Evolutionary conservation across 2,888 invertebrate genomes (phyloP), one percentile per base, ranked within the genome.

Genomic region (Cryptus armator): DNA sequence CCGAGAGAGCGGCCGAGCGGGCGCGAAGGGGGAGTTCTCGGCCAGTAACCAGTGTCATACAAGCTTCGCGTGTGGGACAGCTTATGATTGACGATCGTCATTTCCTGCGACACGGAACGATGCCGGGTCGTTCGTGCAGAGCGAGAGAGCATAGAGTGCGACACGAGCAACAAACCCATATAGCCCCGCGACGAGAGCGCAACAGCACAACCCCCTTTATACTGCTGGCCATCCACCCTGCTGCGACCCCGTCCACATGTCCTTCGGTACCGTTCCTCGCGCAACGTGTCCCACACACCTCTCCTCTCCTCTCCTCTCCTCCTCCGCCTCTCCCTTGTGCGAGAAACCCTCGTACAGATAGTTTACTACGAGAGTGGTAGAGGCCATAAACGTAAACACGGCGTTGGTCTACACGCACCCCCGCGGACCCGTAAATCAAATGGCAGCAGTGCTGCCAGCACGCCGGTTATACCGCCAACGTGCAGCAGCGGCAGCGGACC

Each of bases 1-100:
- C 16, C 24, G 19, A 56, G 66, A 51, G 70, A 37, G 46, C 37
- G 76, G 51, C 37, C 37, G 37, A 37, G 37, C 37, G 9, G 37
- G 37, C 37, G 67, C 56, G 71, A 83, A 62, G 67, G 29, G 77
- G 67, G 71, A 37, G 37, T 37, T 72, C 78, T 78, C 67, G 83
- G 82, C 78, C 48, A 44, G 83, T 78, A 53, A 78, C 83, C 83
- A 83, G 78, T 78, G 83, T 83, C 78, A 83, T 67, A 72, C 78
- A 83, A 68, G 83, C 72, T 62, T 78, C 78, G 78, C 80, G 85
- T 81, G 87, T 83, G 81, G 81, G 86, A 86, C 76, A 75, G 80
- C 81, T 66, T 79, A 83, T 88, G 88, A 88, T 88, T 88, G 88
- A 88, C 86, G 88, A 88, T 81, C 86, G 87, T 87, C 87, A 88